Conservation (phyloP, 2,888 invertebrate species). For the Leucophora obtusa region DNA sequence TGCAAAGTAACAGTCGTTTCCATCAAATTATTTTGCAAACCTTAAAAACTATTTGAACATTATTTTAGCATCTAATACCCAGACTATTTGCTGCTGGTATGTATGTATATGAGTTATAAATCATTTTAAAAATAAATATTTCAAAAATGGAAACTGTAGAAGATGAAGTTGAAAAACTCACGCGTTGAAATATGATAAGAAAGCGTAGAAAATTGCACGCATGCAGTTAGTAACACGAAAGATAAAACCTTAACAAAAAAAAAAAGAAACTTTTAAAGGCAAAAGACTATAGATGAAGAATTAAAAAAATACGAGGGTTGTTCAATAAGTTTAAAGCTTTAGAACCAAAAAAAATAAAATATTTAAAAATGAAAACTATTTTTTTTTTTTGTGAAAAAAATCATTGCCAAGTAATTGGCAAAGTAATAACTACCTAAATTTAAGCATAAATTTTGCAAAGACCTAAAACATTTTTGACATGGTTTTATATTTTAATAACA, state of each 20-base stretch:
- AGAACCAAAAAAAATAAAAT: too few relatives aligned
- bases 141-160: background rate
- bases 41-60: background rate
- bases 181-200: constrained; percentile 54
- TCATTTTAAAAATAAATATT: constrained; percentile 6
- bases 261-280: background rate
- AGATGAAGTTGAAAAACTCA: constrained; percentile 13
- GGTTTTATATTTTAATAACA: too few relatives aligned
- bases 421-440: too few relatives aligned
- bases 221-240: constrained; percentile 52
- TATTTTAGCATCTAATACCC: background rate
- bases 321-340: too few relatives aligned
- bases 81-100: background rate
- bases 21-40: too few relatives aligned
- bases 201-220: constrained; percentile 54
- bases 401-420: too few relatives aligned
- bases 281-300: background rate
- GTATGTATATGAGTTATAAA: background rate
- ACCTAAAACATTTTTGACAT: too few relatives aligned
- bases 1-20: too few relatives aligned
- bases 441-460: too few relatives aligned
- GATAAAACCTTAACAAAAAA: constrained; percentile 34
- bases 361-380: too few relatives aligned
- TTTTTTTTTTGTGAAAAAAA: too few relatives aligned
- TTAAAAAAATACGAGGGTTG: background rate